phyloP scores from a whole-genome alignment of 2,113 vertebrate genomes.

The Varanus komodoensis region DNA sequence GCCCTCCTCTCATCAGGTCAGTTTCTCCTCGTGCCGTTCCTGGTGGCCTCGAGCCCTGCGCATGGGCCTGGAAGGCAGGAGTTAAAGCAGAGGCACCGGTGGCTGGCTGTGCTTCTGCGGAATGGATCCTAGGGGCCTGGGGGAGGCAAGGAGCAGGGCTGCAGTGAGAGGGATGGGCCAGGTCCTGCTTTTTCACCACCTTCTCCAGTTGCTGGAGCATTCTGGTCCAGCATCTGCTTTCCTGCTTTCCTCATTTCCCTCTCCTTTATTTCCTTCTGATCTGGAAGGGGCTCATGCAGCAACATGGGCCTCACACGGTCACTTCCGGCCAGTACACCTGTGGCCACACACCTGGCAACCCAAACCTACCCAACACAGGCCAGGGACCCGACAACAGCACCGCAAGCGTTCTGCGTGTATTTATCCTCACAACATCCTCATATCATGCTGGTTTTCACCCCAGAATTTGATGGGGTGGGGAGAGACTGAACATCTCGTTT shows the following conservation, averaged over 20 bases:
- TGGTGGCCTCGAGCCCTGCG: neutral
- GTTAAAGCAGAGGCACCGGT: too few species aligned
- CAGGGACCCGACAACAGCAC: neutral
- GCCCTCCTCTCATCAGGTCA: neutral
- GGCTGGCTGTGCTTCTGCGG: too few species aligned
- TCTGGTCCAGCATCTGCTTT: neutral
- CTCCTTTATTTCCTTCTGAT: neutral
- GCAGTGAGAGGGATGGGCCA: neutral
- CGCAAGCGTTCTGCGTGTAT: neutral
- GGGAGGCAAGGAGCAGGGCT: neutral
- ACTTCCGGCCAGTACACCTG: neutral
- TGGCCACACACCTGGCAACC: neutral
- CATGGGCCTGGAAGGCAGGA: too few species aligned
- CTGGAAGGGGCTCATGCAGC: neutral
- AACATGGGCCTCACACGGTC: too few species aligned
- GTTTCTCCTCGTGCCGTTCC: neutral
- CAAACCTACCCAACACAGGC: neutral
- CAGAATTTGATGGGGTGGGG: neutral
- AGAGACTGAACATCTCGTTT: too few species aligned
- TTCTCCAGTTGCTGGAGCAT: neutral
- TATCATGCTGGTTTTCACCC: neutral
- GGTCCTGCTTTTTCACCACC: neutral
- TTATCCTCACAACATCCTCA: neutral
- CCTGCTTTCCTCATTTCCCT: neutral
- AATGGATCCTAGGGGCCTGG: neutral